phyloP scores from a whole-genome alignment of 92 coral and sea anemone genomes.

The Chrysogorgia sp. region DNA sequence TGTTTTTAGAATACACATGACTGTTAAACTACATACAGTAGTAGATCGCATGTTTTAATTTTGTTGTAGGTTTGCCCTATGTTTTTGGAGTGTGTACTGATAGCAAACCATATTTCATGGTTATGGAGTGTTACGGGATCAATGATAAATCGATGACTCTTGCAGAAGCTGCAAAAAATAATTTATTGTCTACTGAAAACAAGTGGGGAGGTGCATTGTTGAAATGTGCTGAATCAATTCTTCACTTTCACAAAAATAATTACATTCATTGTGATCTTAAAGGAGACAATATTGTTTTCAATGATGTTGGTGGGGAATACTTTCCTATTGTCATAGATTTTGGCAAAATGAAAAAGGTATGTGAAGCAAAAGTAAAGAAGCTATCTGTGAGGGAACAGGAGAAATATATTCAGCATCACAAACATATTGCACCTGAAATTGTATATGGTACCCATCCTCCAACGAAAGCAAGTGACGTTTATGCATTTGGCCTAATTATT shows the following conservation, averaged over 20 bases:
- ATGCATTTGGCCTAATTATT: conserved; percentile 13
- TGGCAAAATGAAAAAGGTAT: background rate
- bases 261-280: conserved; percentile 21
- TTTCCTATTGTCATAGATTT: conserved; percentile 4
- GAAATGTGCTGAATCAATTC: conserved; percentile 6
- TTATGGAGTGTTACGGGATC: conserved; percentile 9
- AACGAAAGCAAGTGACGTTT: conserved; percentile 4
- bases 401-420: background rate
- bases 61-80: conserved; percentile 15
- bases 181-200: background rate
- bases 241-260: background rate
- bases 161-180: background rate
- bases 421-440: conserved; percentile 24
- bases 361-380: background rate
- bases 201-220: conserved; percentile 5
- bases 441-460: conserved; percentile 1
- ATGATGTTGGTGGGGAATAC: background rate
- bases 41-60: no score
- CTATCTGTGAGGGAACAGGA: conserved; percentile 12
- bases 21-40: no score
- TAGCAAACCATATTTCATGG: background rate
- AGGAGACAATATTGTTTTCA: conserved; percentile 3
- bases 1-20: no score
- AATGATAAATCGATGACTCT: background rate
- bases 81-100: background rate